Percentiles rank a stretch among this genome's conserved stretches.
phyloP scores from a whole-genome alignment of 2,113 vertebrate genomes.

The Loxodonta africana region DNA sequence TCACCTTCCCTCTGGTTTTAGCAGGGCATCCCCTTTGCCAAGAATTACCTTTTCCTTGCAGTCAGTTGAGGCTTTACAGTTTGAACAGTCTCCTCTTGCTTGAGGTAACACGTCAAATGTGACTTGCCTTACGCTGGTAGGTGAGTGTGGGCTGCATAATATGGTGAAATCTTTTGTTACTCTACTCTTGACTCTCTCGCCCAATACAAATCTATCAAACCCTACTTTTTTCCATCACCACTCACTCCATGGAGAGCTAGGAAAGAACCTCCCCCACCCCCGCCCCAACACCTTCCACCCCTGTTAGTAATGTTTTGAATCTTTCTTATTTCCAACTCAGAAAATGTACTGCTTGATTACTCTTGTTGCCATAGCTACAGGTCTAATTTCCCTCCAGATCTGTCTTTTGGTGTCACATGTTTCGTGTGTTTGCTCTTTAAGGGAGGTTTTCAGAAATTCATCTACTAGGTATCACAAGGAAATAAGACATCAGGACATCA shows the following conservation, averaged over 20 bases:
- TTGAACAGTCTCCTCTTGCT: not conserved
- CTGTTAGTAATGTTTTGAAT: slow-evolving; percentile 10
- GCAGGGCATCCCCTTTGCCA: not conserved
- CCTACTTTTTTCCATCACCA: not conserved
- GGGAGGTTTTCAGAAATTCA: slow-evolving; percentile 61
- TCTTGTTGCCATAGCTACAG: slow-evolving; percentile 63
- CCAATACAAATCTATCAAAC: not conserved
- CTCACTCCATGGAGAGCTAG: not conserved
- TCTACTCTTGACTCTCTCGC: not conserved
- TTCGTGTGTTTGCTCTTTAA: slow-evolving; percentile 26
- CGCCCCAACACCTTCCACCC: not conserved
- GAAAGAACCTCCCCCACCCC: not conserved
- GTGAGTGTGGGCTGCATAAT: not conserved
- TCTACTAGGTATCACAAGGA: not conserved
- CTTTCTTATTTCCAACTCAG: slow-evolving; percentile 16
- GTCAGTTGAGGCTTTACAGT: not conserved
- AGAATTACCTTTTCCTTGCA: not conserved
- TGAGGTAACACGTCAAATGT: not conserved
- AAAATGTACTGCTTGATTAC: not conserved
- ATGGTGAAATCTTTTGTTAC: not conserved
- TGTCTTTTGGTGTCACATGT: slow-evolving; percentile 33
- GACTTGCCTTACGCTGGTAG: not conserved
- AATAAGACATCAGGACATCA: not conserved
- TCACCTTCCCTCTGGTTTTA: not conserved
- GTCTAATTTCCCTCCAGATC: slow-evolving; percentile 28